Evolutionary conservation across 2,113 vertebrate species (phyloP).

Genomic region (Phaethornis superciliosus): DNA sequence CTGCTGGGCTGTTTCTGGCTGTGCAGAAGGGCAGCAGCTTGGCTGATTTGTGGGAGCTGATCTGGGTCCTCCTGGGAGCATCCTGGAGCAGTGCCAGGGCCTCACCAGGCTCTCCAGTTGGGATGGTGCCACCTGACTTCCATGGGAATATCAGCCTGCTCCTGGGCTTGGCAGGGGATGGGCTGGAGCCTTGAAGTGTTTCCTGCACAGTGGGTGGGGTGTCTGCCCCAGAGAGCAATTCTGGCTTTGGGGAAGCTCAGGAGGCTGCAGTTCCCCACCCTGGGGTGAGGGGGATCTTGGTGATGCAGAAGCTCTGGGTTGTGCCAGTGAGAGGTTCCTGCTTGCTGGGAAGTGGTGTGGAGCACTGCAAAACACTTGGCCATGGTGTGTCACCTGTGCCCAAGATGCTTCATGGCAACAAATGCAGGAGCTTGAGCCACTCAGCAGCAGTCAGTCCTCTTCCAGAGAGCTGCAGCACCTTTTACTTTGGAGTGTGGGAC

Average conservation of each 20-base stretch:
- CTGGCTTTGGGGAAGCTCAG: neutral
- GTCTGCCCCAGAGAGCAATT: accelerated
- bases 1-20: neutral
- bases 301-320: neutral
- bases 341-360: neutral
- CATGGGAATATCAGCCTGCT: neutral
- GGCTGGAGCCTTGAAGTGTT: neutral
- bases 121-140: neutral
- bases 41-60: neutral
- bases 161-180: neutral
- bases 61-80: neutral
- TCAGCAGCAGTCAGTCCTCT: neutral
- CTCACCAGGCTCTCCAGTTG: accelerated
- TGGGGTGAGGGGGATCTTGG: neutral
- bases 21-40: neutral
- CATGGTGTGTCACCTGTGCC: neutral
- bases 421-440: neutral
- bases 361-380: neutral
- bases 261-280: too few relatives aligned
- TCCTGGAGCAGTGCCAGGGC: neutral
- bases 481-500: neutral
- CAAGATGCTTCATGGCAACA: accelerated
- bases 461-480: neutral
- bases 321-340: neutral
- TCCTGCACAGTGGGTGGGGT: too few relatives aligned